Conservation (phyloP, 2,113 vertebrate genomes). For the Clarias gariepinus region DNA sequence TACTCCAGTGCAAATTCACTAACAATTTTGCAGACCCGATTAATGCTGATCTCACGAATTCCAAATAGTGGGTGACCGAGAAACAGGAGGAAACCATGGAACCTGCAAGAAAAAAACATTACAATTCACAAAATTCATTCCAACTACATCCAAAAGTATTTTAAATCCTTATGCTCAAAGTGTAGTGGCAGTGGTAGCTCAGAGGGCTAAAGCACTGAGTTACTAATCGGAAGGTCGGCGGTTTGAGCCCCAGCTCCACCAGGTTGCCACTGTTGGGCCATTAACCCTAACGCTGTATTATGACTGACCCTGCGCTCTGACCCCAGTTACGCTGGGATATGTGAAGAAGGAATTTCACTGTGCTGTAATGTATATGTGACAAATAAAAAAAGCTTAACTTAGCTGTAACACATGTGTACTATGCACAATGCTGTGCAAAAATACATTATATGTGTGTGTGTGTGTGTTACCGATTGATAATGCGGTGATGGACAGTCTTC, state of each 20-base stretch:
- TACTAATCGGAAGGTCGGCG: too few relatives aligned
- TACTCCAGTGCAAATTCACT: slow-evolving; percentile 97
- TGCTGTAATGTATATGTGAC: too few relatives aligned
- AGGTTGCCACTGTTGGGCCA: too few relatives aligned
- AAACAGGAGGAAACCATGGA: slow-evolving; percentile 92
- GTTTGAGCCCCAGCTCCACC: too few relatives aligned
- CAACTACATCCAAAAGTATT: background rate
- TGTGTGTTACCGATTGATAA: slow-evolving; percentile 88
- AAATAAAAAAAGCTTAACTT: too few relatives aligned
- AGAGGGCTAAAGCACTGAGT: too few relatives aligned
- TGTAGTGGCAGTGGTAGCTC: too few relatives aligned
- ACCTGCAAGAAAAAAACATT: slow-evolving; percentile 70
- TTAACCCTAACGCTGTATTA: too few relatives aligned
- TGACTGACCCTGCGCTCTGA: too few relatives aligned
- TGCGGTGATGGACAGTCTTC: slow-evolving; percentile 92
- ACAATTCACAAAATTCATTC: background rate
- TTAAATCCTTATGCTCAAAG: background rate
- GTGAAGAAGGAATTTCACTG: too few relatives aligned
- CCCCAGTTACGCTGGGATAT: too few relatives aligned
- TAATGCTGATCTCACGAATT: slow-evolving; percentile 88
- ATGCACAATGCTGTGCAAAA: background rate
- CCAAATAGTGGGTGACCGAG: slow-evolving; percentile 88
- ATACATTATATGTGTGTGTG: background rate
- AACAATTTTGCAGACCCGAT: slow-evolving; percentile 91
- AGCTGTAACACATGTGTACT: background rate